Base-by-base conservation (phyloP, 2,113 vertebrate species). In the Peromyscus californicus region DNA sequence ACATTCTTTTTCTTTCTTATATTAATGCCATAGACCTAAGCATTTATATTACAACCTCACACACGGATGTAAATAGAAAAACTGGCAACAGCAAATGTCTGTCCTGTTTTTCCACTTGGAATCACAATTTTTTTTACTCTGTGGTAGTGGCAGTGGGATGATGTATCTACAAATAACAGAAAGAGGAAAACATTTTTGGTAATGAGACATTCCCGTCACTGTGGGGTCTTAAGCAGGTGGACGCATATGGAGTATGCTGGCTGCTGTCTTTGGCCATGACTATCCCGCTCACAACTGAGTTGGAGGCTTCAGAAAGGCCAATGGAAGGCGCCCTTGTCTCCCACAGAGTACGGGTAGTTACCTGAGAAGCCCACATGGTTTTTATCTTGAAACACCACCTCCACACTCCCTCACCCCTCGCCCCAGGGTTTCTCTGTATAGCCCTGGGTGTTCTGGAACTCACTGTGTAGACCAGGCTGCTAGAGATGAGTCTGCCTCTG, bases 281-380 rank as follows among this genome's bases (percentile, higher is more conserved):
- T 61, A 29, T 33, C 26, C 31, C 2, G 5, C 12, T 48, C 1
- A 36, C 21, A 57, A 12, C 69, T 59, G 63, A 84, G 22, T 16
- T 65, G 57, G 1, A 2, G 2, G 61, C 74, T 90, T 90, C 57
- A 76, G 97, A 99, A 98, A 99, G 98, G 97, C 98, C 98, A 98
- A 99, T 98, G 98, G 99, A 98, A 97, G 99, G 99, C 96, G 98
- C 98, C 98, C 99, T 99, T 93, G 99, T 99, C 98, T 99, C 99
- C 98, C 99, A 95, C 79, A 69, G 70, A 98, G 99, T 6, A 63
- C 1, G 10, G 4, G 31, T 54, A 39, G 70, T 75, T 75, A 42
- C 72, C 74, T 45, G 39, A 45, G 72, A 75, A 45, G 39, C 17
- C 74, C 10, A 15, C 42, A 45, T n/a, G 10, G 51, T 59, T 82